phyloP scores from a whole-genome alignment of 2,113 vertebrate genomes.

The Junco hyemalis region DNA sequence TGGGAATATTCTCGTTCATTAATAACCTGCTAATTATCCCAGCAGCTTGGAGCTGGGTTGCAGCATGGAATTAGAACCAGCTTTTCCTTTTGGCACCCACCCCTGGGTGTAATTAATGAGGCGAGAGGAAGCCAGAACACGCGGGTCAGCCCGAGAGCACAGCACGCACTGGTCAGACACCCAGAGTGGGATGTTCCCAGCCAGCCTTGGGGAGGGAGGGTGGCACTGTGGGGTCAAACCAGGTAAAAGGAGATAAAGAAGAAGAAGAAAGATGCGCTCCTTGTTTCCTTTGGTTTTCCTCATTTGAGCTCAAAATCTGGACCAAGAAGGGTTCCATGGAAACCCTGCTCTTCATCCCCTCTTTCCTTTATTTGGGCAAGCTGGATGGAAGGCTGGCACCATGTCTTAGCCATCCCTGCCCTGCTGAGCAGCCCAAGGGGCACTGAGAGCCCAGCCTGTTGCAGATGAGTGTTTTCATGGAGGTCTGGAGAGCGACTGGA shows the following conservation, averaged over 20 bases:
- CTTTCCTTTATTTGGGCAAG: background rate
- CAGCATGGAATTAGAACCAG: slow-evolving; percentile 35
- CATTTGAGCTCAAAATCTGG: background rate
- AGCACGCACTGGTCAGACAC: background rate
- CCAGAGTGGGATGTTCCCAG: background rate
- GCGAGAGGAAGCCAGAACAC: slow-evolving; percentile 17
- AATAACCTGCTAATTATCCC: slow-evolving; percentile 45
- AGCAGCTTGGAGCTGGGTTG: slow-evolving; percentile 34
- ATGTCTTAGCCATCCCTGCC: background rate
- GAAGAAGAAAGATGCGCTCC: background rate
- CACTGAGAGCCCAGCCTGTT: background rate
- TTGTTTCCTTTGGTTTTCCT: background rate
- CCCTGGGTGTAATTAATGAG: background rate
- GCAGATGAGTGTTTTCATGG: fast-evolving
- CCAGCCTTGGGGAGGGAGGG: fast-evolving
- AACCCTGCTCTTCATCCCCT: background rate
- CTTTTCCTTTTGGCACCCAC: slow-evolving; percentile 41
- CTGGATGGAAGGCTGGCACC: fast-evolving
- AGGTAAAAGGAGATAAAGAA: background rate
- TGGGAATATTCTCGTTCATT: slow-evolving; percentile 1
- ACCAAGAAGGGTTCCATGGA: background rate
- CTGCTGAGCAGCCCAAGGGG: fast-evolving
- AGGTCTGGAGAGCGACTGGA: background rate
- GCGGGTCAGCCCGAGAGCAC: background rate
- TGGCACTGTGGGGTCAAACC: background rate